phyloP scores from a whole-genome alignment of 1,140 invertebrate species.

The Camponotus pennsylvanicus region DNA sequence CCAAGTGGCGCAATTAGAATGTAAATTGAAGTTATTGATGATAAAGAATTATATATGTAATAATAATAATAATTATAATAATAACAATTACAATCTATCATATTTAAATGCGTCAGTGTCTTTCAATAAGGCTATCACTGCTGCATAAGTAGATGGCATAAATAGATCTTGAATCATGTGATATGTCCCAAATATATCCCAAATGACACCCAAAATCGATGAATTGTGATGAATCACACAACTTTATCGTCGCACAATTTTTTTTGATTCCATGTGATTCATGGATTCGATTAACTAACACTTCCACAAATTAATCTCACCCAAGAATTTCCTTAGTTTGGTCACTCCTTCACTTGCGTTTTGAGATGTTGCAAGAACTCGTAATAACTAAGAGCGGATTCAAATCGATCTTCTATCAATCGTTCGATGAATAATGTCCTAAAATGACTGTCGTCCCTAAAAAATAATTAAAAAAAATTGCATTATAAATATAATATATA shows the following conservation, averaged over 20 bases:
- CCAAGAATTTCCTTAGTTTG: conserved; percentile 55
- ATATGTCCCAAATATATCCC: conserved; percentile 45
- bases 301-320: conserved; percentile 44
- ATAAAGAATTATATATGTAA: conserved; percentile 33
- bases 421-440: conserved; percentile 94
- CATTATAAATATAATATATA: not conserved
- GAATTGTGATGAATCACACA: conserved; percentile 19
- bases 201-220: conserved; percentile 39
- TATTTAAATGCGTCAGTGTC: conserved; percentile 73
- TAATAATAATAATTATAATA: conserved; percentile 61
- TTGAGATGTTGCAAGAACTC: conserved; percentile 99
- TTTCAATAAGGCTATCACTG: conserved; percentile 71
- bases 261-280: conserved; percentile 40
- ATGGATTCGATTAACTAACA: conserved; percentile 59
- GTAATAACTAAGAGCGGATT: conserved; percentile 97
- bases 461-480: conserved; percentile 74
- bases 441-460: conserved; percentile 95
- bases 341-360: conserved; percentile 93
- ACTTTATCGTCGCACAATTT: conserved; percentile 4
- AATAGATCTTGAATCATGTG: conserved; percentile 41
- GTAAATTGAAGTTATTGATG: conserved; percentile 19
- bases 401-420: conserved; percentile 97
- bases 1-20: conserved; percentile 23
- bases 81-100: conserved; percentile 73
- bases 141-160: conserved; percentile 64